phyloP scores from a whole-genome alignment of 2,797 vertebrate genomes.

The Epinephelus coioides region DNA sequence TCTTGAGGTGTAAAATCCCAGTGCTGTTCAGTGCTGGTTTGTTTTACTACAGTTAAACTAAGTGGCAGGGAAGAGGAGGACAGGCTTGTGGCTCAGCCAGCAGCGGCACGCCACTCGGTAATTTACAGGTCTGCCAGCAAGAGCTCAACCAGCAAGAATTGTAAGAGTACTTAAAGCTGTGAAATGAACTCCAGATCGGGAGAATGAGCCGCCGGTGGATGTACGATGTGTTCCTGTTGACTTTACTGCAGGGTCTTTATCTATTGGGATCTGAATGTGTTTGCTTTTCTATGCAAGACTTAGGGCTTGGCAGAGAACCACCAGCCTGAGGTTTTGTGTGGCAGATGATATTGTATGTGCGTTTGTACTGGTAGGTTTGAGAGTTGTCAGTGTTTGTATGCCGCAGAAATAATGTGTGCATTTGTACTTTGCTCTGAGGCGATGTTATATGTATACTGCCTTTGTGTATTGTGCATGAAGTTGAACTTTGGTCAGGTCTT shows the following conservation, averaged over 20 bases:
- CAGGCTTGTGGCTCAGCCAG: conserved; percentile 42
- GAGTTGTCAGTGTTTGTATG: conserved; percentile 24
- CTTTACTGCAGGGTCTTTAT: conserved; percentile 63
- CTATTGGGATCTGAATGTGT: conserved; percentile 61
- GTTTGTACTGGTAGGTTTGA: conserved; percentile 26
- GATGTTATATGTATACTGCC: background rate
- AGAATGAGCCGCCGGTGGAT: conserved; percentile 56
- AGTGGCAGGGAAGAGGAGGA: conserved; percentile 28
- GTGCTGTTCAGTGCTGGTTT: conserved; percentile 7
- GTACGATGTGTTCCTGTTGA: conserved; percentile 67
- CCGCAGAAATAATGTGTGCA: conserved; percentile 33
- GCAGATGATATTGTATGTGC: conserved; percentile 29
- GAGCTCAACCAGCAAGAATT: conserved; percentile 48
- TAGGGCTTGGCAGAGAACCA: conserved; percentile 63
- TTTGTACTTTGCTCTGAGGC: conserved; percentile 41
- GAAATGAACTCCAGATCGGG: conserved; percentile 61
- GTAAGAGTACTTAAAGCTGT: conserved; percentile 48
- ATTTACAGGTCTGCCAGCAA: conserved; percentile 50
- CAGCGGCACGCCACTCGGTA: conserved; percentile 35
- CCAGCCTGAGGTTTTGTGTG: conserved; percentile 55
- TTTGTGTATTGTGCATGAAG: conserved; percentile 12
- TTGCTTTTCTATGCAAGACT: conserved; percentile 58
- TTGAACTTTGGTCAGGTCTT: conserved; percentile 9
- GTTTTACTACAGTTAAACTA: conserved; percentile 36
- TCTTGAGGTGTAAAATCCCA: conserved; percentile 27